Percentiles rank a stretch among this genome's conserved stretches.
These are phyloP conservation scores for Lutraria rhynchaena DNA, from an alignment of 1,140 invertebrate genomes.

Conservation along the genomic window DNA sequence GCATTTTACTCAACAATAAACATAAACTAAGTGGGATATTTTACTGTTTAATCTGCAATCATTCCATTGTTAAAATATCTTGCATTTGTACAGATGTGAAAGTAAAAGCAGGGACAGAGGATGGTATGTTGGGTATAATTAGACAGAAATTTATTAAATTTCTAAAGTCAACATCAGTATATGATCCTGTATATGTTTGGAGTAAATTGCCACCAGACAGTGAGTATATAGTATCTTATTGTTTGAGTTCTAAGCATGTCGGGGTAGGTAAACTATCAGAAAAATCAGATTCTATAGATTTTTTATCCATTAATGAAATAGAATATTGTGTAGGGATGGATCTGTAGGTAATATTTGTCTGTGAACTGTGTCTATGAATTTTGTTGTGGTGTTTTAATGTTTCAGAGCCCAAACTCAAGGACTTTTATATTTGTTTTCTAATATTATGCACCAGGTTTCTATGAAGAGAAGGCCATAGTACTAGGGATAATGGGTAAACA, in stretches of 20 bases:
- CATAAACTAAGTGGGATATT: no score
- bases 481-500: conserved; percentile 35
- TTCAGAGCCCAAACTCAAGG: no score
- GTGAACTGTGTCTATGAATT: no score
- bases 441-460: conserved; percentile 27
- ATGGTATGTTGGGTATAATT: not conserved
- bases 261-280: no score
- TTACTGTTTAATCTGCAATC: not conserved
- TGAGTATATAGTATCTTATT: no score
- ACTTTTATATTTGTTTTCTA: not conserved
- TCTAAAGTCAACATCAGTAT: conserved; percentile 24
- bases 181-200: conserved; percentile 11
- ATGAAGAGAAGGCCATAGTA: conserved; percentile 48
- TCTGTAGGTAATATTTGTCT: no score
- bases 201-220: conserved; percentile 17
- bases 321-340: no score
- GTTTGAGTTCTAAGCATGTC: no score
- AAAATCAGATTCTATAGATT: no score
- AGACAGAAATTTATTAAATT: conserved; percentile 18
- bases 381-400: no score
- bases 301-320: no score
- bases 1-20: no score
- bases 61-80: not conserved
- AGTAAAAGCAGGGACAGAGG: not conserved
- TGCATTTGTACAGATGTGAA: not conserved